These are phyloP conservation scores for Gallinago nigripennis DNA, from an alignment of 2,797 vertebrate genomes.

Conservation along the genomic window DNA sequence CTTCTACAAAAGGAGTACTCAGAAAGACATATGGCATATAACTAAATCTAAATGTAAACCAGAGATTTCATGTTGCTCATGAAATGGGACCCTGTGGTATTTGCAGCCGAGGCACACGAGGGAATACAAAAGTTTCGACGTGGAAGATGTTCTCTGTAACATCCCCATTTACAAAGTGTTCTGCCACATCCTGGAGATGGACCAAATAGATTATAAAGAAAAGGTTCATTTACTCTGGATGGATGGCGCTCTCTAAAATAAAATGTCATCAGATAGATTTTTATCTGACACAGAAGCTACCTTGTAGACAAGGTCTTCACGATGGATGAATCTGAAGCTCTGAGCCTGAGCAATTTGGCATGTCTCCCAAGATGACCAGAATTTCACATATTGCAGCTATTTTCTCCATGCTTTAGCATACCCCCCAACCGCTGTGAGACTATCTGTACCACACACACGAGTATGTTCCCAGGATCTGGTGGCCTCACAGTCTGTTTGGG, in stretches of 20 bases:
- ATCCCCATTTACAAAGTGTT: background rate
- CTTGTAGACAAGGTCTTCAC: background rate
- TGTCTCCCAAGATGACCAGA: background rate
- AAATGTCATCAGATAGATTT: background rate
- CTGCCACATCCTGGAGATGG: background rate
- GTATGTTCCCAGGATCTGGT: background rate
- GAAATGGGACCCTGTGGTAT: background rate
- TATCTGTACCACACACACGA: background rate
- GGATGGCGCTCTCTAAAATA: background rate
- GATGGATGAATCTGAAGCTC: background rate
- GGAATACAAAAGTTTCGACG: background rate
- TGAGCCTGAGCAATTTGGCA: background rate
- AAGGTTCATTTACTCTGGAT: background rate
- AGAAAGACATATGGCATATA: background rate
- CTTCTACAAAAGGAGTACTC: background rate
- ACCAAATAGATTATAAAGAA: background rate
- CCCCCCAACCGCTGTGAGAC: accelerated
- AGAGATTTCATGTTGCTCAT: background rate
- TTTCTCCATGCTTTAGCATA: background rate
- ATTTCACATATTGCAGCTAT: background rate
- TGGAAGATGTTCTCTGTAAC: background rate
- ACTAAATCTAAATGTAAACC: background rate
- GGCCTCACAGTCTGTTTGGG: background rate
- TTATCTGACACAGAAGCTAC: conserved; percentile 1
- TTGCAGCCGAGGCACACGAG: accelerated